Conservation (phyloP, 1,140 invertebrate genomes). For the Neodiprion pinetum region DNA sequence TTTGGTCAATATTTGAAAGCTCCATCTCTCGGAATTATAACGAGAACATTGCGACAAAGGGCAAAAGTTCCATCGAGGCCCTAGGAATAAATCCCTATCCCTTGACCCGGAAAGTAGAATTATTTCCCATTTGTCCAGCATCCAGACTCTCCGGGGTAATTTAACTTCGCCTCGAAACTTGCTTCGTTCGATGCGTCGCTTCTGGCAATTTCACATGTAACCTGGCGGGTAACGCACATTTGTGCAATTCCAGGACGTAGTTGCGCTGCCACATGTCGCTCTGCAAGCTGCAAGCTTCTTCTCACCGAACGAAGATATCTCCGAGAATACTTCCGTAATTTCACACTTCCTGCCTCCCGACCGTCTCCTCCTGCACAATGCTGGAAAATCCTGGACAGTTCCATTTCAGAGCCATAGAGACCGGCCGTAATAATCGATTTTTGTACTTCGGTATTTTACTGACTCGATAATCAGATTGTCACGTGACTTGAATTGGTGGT, state of each 20-base stretch:
- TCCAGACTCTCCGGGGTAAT: background rate
- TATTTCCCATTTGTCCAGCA: background rate
- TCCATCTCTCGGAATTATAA: no score
- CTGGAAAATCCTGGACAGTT: no score
- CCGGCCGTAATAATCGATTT: no score
- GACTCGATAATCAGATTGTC: no score
- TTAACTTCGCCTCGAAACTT: background rate
- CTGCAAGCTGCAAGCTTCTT: background rate
- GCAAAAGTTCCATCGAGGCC: background rate
- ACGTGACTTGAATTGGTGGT: no score
- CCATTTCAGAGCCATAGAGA: no score
- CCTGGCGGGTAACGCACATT: no score
- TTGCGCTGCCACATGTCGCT: background rate
- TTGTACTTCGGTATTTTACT: no score
- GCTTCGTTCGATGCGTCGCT: background rate
- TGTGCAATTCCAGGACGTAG: background rate
- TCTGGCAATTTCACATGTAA: no score
- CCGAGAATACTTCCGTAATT: background rate
- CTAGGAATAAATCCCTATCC: background rate
- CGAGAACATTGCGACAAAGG: background rate
- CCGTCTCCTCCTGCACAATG: background rate
- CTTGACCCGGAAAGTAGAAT: background rate
- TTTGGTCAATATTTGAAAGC: no score
- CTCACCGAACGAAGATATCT: background rate
- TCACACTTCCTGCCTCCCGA: background rate